Conservation (phyloP, 2,888 invertebrate genomes). For the Linnaemya vulpina region DNA sequence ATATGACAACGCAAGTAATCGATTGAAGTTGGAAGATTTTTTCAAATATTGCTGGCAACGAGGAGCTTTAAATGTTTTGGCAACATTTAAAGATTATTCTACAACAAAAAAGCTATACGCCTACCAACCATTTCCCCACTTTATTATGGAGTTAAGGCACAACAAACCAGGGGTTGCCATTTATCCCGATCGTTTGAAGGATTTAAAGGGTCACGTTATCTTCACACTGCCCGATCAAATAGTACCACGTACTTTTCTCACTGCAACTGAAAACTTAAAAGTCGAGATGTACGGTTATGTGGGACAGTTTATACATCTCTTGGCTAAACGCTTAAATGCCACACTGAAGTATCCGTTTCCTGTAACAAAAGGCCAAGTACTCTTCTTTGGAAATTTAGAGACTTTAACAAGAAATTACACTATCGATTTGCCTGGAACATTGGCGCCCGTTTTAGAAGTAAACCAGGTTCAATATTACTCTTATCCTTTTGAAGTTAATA, state of each 20-base stretch:
- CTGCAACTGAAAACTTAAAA: background rate
- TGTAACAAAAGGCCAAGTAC: slow-evolving; percentile 26
- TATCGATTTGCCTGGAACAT: slow-evolving; percentile 46
- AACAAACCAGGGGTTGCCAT: background rate
- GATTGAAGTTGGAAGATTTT: slow-evolving; percentile 3
- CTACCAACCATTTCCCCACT: slow-evolving; percentile 44
- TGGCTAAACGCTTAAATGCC: slow-evolving; percentile 51
- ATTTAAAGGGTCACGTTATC: slow-evolving; percentile 47
- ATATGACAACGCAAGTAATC: background rate
- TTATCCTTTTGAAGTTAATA: slow-evolving; percentile 52
- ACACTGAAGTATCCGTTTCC: slow-evolving; percentile 52
- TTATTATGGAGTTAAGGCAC: background rate
- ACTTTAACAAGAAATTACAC: slow-evolving; percentile 37
- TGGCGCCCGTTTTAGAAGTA: slow-evolving; percentile 8
- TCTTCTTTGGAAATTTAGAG: slow-evolving; percentile 50
- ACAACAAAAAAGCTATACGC: slow-evolving; percentile 1
- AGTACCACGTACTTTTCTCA: slow-evolving; percentile 49
- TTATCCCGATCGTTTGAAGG: slow-evolving; percentile 39
- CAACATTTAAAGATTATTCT: slow-evolving; percentile 29
- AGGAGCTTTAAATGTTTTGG: slow-evolving; percentile 23
- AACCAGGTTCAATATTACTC: slow-evolving; percentile 23
- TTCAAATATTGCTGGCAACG: slow-evolving; percentile 14
- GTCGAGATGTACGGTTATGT: slow-evolving; percentile 58
- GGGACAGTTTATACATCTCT: slow-evolving; percentile 49
- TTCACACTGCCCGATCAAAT: slow-evolving; percentile 62